These are phyloP conservation scores for Acrocephalus arundinaceus DNA, from an alignment of 2,113 vertebrate species.

Conservation along the genomic window DNA sequence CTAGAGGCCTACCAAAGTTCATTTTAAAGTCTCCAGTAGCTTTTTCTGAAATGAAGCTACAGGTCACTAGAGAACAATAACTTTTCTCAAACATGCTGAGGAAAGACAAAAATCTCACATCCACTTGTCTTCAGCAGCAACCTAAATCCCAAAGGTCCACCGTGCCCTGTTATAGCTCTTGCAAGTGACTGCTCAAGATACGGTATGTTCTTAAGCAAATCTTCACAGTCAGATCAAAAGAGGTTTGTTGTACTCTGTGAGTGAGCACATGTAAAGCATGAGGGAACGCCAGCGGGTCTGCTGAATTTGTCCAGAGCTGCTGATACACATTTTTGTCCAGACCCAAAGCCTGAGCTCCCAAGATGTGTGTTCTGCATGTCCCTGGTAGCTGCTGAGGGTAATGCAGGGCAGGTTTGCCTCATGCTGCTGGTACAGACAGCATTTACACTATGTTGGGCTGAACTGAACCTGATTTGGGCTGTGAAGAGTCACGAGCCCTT, in stretches of 20 bases:
- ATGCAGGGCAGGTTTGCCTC: neutral
- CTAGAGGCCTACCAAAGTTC: neutral
- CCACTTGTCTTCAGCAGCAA: slow-evolving; percentile 32
- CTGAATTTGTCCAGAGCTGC: neutral
- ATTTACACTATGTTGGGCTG: neutral
- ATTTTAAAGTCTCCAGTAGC: neutral
- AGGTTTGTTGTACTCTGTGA: neutral
- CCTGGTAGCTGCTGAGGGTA: neutral
- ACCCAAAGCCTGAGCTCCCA: neutral
- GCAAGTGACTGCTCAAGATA: slow-evolving; percentile 68
- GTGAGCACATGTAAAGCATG: neutral
- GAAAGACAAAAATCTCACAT: neutral
- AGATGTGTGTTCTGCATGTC: fast-evolving
- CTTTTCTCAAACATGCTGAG: neutral
- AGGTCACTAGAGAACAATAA: neutral
- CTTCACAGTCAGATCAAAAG: neutral
- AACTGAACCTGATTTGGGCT: neutral
- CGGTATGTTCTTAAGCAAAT: slow-evolving; percentile 43
- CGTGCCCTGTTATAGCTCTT: slow-evolving; percentile 63
- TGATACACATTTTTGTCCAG: neutral
- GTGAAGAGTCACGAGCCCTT: neutral
- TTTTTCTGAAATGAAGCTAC: neutral
- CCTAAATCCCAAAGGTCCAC: slow-evolving; percentile 48
- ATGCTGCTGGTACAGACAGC: neutral
- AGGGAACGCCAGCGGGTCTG: neutral